Evolutionary conservation across 1,140 invertebrate genomes (phyloP).

Genomic region (Papilio xuthus): DNA sequence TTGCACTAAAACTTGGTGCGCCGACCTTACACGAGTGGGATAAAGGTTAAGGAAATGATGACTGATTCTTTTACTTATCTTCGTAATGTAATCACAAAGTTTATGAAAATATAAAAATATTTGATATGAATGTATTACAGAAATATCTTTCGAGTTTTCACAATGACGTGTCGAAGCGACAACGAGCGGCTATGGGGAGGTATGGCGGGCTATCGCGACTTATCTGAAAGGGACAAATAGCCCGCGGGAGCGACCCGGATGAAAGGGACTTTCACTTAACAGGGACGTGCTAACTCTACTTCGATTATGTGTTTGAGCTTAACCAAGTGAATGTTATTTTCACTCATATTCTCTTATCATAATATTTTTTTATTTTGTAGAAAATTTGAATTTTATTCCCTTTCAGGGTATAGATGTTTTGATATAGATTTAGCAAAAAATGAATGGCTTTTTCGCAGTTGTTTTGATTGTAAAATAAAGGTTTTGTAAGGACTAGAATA

Average conservation of each 20-base stretch:
- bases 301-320: constrained; percentile 46
- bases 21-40: no score
- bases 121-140: not conserved
- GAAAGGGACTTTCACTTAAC: constrained; percentile 51
- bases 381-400: constrained; percentile 21
- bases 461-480: not conserved
- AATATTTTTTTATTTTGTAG: constrained; percentile 23
- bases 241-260: constrained; percentile 47
- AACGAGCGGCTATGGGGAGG: constrained; percentile 34
- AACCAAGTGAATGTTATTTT: constrained; percentile 30
- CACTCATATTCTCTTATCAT: constrained; percentile 23
- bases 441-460: not conserved
- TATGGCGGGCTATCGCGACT: constrained; percentile 47
- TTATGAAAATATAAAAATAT: not conserved
- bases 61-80: not conserved
- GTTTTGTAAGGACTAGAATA: not conserved
- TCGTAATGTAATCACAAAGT: not conserved
- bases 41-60: no score
- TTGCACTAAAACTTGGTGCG: no score
- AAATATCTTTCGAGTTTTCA: constrained; percentile 29
- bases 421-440: not conserved
- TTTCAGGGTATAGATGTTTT: constrained; percentile 17
- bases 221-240: constrained; percentile 56
- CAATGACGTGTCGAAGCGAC: constrained; percentile 43
- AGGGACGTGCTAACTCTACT: constrained; percentile 47